Base-by-base conservation (phyloP, 2,888 invertebrate genomes). In the Synergus laeviventris region DNA sequence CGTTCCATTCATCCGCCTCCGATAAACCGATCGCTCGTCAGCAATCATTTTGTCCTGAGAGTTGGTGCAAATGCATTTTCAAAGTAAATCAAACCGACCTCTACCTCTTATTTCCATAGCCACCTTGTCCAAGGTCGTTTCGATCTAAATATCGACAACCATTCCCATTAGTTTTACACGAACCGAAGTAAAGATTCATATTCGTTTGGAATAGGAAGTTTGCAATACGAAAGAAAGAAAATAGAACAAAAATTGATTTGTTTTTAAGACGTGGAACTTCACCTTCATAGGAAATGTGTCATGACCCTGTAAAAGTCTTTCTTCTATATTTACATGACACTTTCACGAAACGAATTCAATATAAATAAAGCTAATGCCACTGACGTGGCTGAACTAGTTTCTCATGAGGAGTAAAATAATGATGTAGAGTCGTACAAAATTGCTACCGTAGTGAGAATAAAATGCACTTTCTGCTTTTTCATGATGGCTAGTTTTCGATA, bases 11-110 rank as follows among this genome's bases (percentile, higher is more conserved):
- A 81, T 84, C 59, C 78, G 66, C 66, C 36, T 74, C 76, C 75
- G 78, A 81, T 78, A 81, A 84, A 79, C 81, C 81, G 79, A 84
- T 84, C 81, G 78, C 42, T 81, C 81, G 78, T 78, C 79, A 79
- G 80, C 75, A 82, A 84, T 84, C 70, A 84, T 83, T 83, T 81
- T 75, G 61, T 54, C 38, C 60, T 60, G n/a, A 56, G 42, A 49
- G 24, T 49, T n/a, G 45, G 70, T 31, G 70, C 49, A 70, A 70
- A 70, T 49, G 70, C 45, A 70, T 49, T 49, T 70, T 49, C 49
- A 31, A 70, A 70, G 31, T 70, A 70, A 70, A 70, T 70, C 70
- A 70, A 70, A 39, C 16, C 66, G 18, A 66, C 66, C 66, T 42
- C 66, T 42, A 31, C 42, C 21, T 66, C 42, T 21, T n/a, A 49